Evolutionary conservation across 2,113 vertebrate genomes (phyloP).

Genomic region (Prinia subflava): DNA sequence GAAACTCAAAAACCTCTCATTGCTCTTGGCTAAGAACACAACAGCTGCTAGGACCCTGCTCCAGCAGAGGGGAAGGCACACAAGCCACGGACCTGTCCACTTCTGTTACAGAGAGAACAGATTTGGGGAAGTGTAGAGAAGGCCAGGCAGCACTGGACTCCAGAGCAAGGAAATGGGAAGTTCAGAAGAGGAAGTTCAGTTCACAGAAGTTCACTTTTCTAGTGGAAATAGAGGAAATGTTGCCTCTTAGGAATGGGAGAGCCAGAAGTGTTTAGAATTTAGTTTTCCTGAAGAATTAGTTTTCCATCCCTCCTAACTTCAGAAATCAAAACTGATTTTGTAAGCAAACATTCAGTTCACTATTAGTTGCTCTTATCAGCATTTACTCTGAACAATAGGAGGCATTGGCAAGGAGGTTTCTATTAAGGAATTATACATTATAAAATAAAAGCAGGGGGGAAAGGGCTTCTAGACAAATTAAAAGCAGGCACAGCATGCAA

Average conservation of each 20-base stretch:
- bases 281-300: not conserved
- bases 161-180: accelerated
- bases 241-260: not conserved
- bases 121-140: accelerated
- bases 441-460: not conserved
- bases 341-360: not conserved
- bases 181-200: no score
- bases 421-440: not conserved
- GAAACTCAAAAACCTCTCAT: not conserved
- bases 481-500: not conserved
- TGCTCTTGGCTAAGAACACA: not conserved
- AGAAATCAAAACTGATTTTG: not conserved
- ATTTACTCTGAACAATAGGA: not conserved
- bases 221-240: not conserved
- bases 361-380: not conserved
- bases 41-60: not conserved
- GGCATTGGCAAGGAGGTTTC: not conserved
- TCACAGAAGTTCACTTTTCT: not conserved
- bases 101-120: accelerated
- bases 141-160: not conserved
- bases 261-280: not conserved
- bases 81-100: not conserved
- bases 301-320: not conserved
- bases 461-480: not conserved
- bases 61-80: not conserved